phyloP scores from a whole-genome alignment of 53 echinoderm and acorn worm species.

The Holothuria scabra region DNA sequence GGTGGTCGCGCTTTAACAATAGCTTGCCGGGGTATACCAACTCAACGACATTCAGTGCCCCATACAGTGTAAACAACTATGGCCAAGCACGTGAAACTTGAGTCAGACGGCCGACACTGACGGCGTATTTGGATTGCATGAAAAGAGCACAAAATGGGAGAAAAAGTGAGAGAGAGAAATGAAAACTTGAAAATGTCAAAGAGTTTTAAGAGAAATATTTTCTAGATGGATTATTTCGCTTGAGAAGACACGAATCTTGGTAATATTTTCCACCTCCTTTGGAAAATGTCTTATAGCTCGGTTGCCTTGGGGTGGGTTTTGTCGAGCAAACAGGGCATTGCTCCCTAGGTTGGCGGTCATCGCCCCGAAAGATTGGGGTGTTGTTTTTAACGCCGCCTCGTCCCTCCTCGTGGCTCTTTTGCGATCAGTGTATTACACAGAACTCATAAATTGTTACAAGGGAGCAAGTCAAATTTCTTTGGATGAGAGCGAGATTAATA shows the following conservation, averaged over 20 bases:
- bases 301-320: constrained; percentile 38
- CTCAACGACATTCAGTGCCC: constrained; percentile 9
- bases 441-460: too few species aligned
- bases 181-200: constrained; percentile 38
- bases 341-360: constrained; percentile 18
- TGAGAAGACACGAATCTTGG: constrained; percentile 28
- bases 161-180: constrained; percentile 1
- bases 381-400: constrained; percentile 27
- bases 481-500: too few species aligned
- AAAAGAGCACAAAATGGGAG: background rate
- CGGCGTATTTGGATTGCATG: too few species aligned
- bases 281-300: background rate
- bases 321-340: constrained; percentile 32
- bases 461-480: too few species aligned
- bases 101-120: constrained; percentile 6
- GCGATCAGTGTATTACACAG: too few species aligned
- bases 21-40: constrained; percentile 1
- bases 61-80: constrained; percentile 28
- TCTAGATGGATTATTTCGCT: constrained; percentile 46
- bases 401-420: background rate
- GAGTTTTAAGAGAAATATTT: constrained; percentile 43
- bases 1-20: constrained; percentile 37
- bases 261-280: constrained; percentile 27
- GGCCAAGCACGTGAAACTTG: constrained; percentile 25
- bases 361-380: constrained; percentile 28